A percentile compares a stretch with the other conserved stretches of the same genome.
Conservation (phyloP, 2,113 vertebrate genomes). For the Mobula birostris region DNA sequence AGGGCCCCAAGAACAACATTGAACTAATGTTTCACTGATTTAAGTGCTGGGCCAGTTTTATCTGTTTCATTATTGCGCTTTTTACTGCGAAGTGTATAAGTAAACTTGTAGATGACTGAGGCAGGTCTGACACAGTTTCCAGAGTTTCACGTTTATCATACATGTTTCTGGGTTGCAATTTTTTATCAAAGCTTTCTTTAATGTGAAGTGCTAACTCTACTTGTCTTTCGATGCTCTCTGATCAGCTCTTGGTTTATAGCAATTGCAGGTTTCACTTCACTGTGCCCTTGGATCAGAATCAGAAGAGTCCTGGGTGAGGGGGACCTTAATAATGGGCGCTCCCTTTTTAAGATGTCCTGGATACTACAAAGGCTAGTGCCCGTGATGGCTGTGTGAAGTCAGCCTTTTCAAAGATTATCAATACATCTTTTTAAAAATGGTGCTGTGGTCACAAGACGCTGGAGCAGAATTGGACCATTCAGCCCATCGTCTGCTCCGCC, state of each 20-base stretch:
- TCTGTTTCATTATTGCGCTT: background rate
- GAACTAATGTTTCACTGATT: no score
- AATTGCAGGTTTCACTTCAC: background rate
- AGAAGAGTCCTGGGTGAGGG: no score
- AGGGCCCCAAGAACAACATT: background rate
- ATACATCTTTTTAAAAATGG: background rate
- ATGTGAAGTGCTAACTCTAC: background rate
- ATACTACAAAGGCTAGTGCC: no score
- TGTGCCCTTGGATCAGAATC: background rate
- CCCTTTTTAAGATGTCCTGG: no score
- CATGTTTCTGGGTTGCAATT: no score
- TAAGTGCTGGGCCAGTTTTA: no score
- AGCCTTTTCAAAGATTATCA: background rate
- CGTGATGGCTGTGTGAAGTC: background rate
- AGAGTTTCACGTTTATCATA: background rate
- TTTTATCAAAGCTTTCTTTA: no score
- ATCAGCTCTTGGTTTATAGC: background rate
- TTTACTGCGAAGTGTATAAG: background rate
- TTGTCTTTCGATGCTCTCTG: background rate
- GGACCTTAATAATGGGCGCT: no score
- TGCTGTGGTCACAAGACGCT: background rate
- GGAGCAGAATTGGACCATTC: no score
- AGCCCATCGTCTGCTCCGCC: no score
- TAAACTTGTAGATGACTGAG: background rate
- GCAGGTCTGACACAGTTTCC: background rate